Percentiles rank a stretch among this genome's conserved stretches.
Evolutionary conservation across 2,888 invertebrate species (phyloP).

Genomic region (Odontocerum albicorne): DNA sequence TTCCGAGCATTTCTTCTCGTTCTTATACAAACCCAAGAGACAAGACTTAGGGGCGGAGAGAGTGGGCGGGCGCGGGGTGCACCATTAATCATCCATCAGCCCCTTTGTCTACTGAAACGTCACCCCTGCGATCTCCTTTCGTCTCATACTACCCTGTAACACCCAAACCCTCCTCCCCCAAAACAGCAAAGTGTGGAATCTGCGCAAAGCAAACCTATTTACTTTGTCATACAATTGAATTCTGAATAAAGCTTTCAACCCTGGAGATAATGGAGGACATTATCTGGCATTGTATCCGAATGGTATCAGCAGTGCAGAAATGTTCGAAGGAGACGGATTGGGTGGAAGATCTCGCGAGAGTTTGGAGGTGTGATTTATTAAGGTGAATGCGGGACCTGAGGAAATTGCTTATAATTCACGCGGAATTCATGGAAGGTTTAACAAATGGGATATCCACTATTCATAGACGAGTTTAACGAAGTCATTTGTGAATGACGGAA

Average conservation of each 20-base stretch:
- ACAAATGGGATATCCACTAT: slow-evolving; percentile 14
- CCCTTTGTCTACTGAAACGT: slow-evolving; percentile 47
- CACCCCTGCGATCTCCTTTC: slow-evolving; percentile 36
- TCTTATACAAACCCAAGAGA: slow-evolving; percentile 16
- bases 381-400: slow-evolving; percentile 5
- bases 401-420: slow-evolving; percentile 21
- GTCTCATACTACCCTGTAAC: neutral
- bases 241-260: slow-evolving; percentile 23
- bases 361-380: slow-evolving; percentile 12
- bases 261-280: slow-evolving; percentile 32
- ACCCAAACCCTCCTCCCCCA: neutral
- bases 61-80: slow-evolving; percentile 22
- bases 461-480: slow-evolving; percentile 17
- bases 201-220: slow-evolving; percentile 22
- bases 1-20: slow-evolving; percentile 12
- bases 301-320: slow-evolving; percentile 24
- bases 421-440: slow-evolving; percentile 15
- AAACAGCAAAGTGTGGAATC: slow-evolving; percentile 4
- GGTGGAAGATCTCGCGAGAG: slow-evolving; percentile 1
- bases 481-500: slow-evolving; percentile 18
- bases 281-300: slow-evolving; percentile 32
- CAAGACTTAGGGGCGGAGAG: slow-evolving; percentile 3
- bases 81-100: slow-evolving; percentile 52
- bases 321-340: slow-evolving; percentile 11
- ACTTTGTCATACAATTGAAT: slow-evolving; percentile 32